phyloP scores from a whole-genome alignment of 2,113 vertebrate genomes.

The Amphilophus citrinellus region DNA sequence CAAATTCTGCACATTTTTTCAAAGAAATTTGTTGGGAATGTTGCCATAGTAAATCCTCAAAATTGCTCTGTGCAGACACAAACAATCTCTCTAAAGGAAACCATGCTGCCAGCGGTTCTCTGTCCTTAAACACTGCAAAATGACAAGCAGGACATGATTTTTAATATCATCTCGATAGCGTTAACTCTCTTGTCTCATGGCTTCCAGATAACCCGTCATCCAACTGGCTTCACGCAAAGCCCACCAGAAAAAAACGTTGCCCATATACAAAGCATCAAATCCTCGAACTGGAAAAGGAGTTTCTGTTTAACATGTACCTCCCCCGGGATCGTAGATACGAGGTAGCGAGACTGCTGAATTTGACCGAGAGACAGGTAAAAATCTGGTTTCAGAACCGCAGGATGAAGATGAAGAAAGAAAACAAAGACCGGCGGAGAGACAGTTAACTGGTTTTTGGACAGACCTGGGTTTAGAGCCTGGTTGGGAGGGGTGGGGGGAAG shows the following conservation, averaged over 20 bases:
- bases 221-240: constrained; percentile 99
- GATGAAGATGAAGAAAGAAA: constrained; percentile 99
- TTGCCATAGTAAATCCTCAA: background rate
- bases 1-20: background rate
- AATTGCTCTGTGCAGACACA: background rate
- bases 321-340: constrained; percentile 98
- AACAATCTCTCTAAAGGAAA: background rate
- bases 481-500: background rate
- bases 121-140: background rate
- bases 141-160: background rate
- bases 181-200: constrained; percentile 59
- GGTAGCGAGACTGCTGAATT: constrained; percentile 92
- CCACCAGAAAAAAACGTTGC: constrained; percentile 96
- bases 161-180: constrained; percentile 18
- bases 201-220: constrained; percentile 93
- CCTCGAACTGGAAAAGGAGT: constrained; percentile 98
- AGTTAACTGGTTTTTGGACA: constrained; percentile 80
- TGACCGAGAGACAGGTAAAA: constrained; percentile 99
- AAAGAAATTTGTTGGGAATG: background rate
- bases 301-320: constrained; percentile 99
- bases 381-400: constrained; percentile 99
- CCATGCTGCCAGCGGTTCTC: background rate
- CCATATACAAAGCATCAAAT: constrained; percentile 98
- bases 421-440: constrained; percentile 94
- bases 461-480: constrained; percentile 34